Base-by-base conservation (phyloP, 2,797 vertebrate species). In the Enteromius trimaculatus region DNA sequence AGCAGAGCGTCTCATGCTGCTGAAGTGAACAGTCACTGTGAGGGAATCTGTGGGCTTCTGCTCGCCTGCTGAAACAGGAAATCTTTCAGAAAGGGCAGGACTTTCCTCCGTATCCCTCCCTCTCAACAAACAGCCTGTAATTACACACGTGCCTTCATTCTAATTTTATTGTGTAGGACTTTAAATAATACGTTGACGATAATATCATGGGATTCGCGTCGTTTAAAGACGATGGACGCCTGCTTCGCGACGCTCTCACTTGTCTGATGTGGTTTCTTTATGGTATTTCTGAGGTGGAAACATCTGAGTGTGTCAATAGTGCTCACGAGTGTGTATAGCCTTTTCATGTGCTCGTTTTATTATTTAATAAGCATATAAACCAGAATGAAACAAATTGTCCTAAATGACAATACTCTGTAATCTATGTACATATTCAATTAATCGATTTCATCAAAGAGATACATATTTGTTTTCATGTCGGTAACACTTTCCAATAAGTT, bases 1-100 rank as follows among this genome's bases (percentile, higher is more conserved):
- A 60, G 37, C 14, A 51, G 69, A 17, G 26, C 51, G 70, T 64
- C 58, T 65, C 69, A 80, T 76, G 65, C 47, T 66, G 78, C 19
- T 74, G 44, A 62, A 80, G 66, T 16, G 29, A 37, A 79, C 82
- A 70, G 82, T 74, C 79, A 14, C 74, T 13, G 47, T 44, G 42
- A 69, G 65, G 39, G 51, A 77, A 68, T 37, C 39, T 53, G 69
- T 13, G 77, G 72, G 66, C 39, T 77, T 86, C 70, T 82, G 65
- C 86, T 87, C 65, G 69, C 62, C 49, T 68, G 47, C 76, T 51
- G 74, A 83, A 84, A 89, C 88, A 89, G 87, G 88, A 89, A 89
- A 86, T 87, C 84, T 88, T 86, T 86, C 80, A 80, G 86, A 76
- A 84, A 88, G 88, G 88, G 88, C 88, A 86, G 88, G 88, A 89